Evolutionary conservation across 2,888 invertebrate species (phyloP).

Genomic region (Diplolepis rosae): DNA sequence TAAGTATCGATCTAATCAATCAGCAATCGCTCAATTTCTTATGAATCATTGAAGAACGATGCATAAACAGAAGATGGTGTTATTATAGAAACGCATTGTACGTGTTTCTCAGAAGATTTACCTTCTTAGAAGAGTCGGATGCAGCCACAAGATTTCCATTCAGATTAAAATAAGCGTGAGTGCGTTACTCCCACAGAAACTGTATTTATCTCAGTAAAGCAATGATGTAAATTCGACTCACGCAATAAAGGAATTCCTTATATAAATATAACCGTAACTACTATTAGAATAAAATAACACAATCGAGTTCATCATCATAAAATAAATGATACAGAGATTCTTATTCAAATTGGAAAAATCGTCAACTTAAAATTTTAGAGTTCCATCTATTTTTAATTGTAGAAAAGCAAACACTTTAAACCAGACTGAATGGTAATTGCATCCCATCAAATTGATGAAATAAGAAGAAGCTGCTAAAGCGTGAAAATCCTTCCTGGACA

Average conservation of each 20-base stretch:
- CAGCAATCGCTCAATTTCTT: not conserved
- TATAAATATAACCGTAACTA: too few relatives aligned
- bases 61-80: not conserved
- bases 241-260: not conserved
- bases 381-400: too few relatives aligned
- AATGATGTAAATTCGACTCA: not conserved
- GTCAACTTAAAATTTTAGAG: too few relatives aligned
- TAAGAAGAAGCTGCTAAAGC: slow-evolving; percentile 30
- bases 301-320: not conserved
- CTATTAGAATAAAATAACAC: not conserved
- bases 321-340: too few relatives aligned
- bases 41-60: not conserved
- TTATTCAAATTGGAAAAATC: too few relatives aligned
- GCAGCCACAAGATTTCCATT: not conserved
- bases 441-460: slow-evolving; percentile 24
- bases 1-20: not conserved
- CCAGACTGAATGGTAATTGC: not conserved
- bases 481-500: slow-evolving; percentile 34
- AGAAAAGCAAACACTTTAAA: not conserved
- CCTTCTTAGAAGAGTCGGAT: not conserved
- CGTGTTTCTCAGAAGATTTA: not conserved
- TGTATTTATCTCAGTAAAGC: not conserved
- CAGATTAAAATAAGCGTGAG: not conserved
- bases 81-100: not conserved
- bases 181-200: not conserved